Evolutionary conservation across 1,140 invertebrate species (phyloP), one percentile per base, ranked within the genome.

Genomic region (Cyclina sinensis): DNA sequence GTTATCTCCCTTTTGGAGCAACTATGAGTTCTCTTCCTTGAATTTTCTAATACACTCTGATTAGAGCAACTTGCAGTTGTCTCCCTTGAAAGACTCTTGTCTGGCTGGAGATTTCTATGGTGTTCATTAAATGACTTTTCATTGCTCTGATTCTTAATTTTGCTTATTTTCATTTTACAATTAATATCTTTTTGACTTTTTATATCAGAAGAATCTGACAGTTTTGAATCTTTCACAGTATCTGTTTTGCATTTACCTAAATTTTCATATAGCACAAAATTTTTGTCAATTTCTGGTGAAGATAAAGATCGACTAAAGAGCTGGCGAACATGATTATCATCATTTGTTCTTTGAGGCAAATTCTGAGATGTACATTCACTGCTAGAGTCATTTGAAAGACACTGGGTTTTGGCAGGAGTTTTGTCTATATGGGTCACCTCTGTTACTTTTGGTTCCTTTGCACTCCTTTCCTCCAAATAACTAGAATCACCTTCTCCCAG

Each of bases 401-500:
- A 62, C 70, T 68, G 62, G 80, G 62, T 70, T 59, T 70, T 70
- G 65, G 65, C 65, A 51, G 35, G 24, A 70, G 43, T 46, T 24
- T n/a, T n/a, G n/a, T n/a, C n/a, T n/a, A n/a, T n/a, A n/a, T n/a
- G 32, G 18, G 30, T 32, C 57, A 5, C 70, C 39, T 46, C 27
- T n/a, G 39, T 79, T 35, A 18, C 0, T 57, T 37, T 85, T 59
- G 14, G 51, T n/a, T 85, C 51, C 37, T 24, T 54, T 57, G n/a
- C 62, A 37, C 39, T 68, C 37, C 39, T 70, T 48, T 70, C 59
- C 39, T 48, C 39, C 18, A 65, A 43, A 32, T 37, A 62, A 37
- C 37, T 46, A 27, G 30, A 30, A 35, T 30, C 32, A 43, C 73
- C 46, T 35, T 92, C 92, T 57, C 91, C 92, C 12, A 92, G 88